phyloP scores from a whole-genome alignment of 2,797 vertebrate species.

The Malurus leucopterus region DNA sequence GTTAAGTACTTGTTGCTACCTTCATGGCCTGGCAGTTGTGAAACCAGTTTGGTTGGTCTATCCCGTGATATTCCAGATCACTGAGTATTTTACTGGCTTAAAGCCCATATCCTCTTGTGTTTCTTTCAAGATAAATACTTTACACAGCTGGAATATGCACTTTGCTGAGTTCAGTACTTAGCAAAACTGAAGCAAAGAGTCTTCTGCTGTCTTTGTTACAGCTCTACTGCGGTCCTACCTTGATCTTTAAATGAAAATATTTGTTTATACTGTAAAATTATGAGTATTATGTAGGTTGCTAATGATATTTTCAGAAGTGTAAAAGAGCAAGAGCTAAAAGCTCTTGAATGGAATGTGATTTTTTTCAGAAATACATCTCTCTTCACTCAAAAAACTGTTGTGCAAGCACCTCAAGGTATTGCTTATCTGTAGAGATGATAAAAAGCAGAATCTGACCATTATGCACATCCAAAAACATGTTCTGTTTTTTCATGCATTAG shows the following conservation, averaged over 20 bases:
- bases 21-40: neutral
- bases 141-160: neutral
- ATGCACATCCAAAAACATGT: neutral
- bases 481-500: neutral
- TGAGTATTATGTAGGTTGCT: neutral
- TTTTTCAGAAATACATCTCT: neutral
- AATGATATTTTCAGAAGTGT: neutral
- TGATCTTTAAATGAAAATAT: neutral
- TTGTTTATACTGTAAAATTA: neutral
- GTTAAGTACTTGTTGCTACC: neutral
- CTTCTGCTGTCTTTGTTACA: neutral
- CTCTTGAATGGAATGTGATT: neutral
- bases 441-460: neutral
- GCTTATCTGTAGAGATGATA: neutral
- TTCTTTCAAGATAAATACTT: neutral
- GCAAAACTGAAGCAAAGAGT: neutral
- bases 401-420: neutral
- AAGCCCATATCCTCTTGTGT: neutral
- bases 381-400: neutral
- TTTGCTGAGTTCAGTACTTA: neutral
- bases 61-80: neutral
- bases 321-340: neutral
- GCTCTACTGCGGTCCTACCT: neutral
- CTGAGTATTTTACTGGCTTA: neutral
- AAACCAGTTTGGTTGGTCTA: neutral